phyloP scores from a whole-genome alignment of 2,797 vertebrate species.

The Eremophila alpestris region DNA sequence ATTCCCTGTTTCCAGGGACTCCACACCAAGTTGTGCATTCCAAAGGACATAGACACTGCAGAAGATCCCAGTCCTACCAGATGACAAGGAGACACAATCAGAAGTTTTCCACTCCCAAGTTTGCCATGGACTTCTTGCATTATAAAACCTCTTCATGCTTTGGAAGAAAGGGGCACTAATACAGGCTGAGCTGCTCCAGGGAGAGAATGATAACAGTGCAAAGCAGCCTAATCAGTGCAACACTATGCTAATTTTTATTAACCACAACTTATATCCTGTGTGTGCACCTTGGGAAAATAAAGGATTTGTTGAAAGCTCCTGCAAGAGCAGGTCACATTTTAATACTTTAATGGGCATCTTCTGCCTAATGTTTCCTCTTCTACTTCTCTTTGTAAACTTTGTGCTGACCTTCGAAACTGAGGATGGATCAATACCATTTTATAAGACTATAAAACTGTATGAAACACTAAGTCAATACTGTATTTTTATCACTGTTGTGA shows the following conservation, averaged over 20 bases:
- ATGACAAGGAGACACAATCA: background rate
- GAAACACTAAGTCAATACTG: slow-evolving; percentile 63
- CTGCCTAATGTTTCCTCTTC: slow-evolving; percentile 22
- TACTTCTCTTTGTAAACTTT: slow-evolving; percentile 29
- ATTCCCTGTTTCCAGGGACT: background rate
- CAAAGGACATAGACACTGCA: fast-evolving
- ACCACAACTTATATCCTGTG: background rate
- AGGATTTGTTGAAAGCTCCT: background rate
- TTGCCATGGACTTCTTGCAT: background rate
- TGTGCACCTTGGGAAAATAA: background rate
- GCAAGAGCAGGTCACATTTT: slow-evolving; percentile 12
- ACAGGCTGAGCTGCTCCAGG: background rate
- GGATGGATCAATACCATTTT: slow-evolving; percentile 62
- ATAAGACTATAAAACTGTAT: slow-evolving; percentile 54
- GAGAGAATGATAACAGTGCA: background rate
- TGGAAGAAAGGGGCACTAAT: background rate
- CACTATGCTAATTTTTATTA: slow-evolving; percentile 11
- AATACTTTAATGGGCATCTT: slow-evolving; percentile 17
- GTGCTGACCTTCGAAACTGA: slow-evolving; percentile 46
- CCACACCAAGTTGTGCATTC: background rate
- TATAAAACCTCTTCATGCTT: background rate
- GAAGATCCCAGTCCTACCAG: background rate
- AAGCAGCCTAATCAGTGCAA: background rate
- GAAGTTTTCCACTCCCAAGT: background rate
- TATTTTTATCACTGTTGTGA: slow-evolving; percentile 48